Evolutionary conservation across 2,888 invertebrate species (phyloP), one percentile per base, ranked within the genome.

Genomic region (Myopa testacea): DNA sequence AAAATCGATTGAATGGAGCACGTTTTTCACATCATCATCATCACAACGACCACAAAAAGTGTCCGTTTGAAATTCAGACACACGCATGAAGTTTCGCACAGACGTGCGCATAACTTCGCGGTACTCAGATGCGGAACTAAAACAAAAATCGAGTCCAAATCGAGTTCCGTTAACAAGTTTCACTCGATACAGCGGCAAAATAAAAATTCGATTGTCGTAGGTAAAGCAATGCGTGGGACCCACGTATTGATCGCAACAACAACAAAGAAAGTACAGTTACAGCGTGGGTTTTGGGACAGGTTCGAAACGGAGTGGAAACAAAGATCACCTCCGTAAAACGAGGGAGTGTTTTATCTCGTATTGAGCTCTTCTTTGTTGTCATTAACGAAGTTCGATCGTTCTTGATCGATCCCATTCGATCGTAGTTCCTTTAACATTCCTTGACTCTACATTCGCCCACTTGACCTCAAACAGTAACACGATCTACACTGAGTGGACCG

Each of bases 71-170:
- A 67, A 38, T 63, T 63, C 26, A 19, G 79, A 67, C 75, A 78
- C 77, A 78, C 77, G 4, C 77, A 16, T 5, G 5, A 5, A 3
- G 55, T 63, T 40, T 26, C 26, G 40, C 34, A 26, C 26, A 50
- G 67, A 78, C 68, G 65, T 78, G 67, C 69, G 67, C 45, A 69
- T 80, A 79, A 80, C 81, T 81, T 80, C 80, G 80, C 40, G 7
- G 14, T n/a, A 80, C 78, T 78, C 75, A 80, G 80, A 73, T 1
- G 34, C 38, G 70, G 70, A 40, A 45, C 38, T 45, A 71, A 71
- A 71, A 37, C 60, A 55, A 71, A 70, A 52, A 19, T 19, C 52
- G 0, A 50, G 12, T 26, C n/a, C n/a, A 52, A 52, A 70, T 52
- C 19, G 19, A 52, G 26, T 26, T 50, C 26, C 16, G 14, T 73